Evolutionary conservation across 2,797 vertebrate genomes (phyloP), one percentile per base, ranked within the genome.

Genomic region (Nannoperca obscura): DNA sequence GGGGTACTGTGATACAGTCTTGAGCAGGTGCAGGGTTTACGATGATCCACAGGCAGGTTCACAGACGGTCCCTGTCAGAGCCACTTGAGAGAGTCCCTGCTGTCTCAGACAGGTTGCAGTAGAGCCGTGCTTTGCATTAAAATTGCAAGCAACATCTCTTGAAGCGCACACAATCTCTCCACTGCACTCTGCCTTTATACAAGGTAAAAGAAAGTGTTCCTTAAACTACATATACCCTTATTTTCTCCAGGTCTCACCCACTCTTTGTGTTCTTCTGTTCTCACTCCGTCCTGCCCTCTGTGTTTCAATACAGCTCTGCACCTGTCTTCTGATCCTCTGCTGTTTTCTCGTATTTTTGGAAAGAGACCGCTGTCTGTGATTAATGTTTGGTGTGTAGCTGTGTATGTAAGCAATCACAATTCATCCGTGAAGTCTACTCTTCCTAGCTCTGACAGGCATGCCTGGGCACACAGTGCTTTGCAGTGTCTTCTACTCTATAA

Each of bases 361-460:
- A 74, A 61, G 65, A 79, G 67, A 83, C 78, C 32, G 24, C 76
- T 71, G 74, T 71, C 71, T 91, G 88, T 93, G 93, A 95, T 95
- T 93, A 93, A 94, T 94, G 92, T 92, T 92, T 88, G 80, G 68
- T 79, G 90, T 90, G 82, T 90, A 82, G 83, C 91, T 88, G 84
- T 85, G 87, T 91, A 91, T 92, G 91, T 85, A 93, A 92, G 90
- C 90, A 91, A 94, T 95, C 91, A 88, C 90, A 93, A 85, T 81
- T 94, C 92, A 89, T 88, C 90, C 54, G 65, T 86, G 84, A 84
- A 89, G 88, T 82, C 86, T 90, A 12, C 77, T 78, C 76, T 90
- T 86, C 75, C 85, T 73, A 74, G 72, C 57, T 86, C 90, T 89
- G 93, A 92, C 91, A 92, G 87, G 78, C 60, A 80, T 80, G 87